These are phyloP conservation scores for Coturnix japonica DNA, from an alignment of 2,113 vertebrate species.

Conservation along the genomic window DNA sequence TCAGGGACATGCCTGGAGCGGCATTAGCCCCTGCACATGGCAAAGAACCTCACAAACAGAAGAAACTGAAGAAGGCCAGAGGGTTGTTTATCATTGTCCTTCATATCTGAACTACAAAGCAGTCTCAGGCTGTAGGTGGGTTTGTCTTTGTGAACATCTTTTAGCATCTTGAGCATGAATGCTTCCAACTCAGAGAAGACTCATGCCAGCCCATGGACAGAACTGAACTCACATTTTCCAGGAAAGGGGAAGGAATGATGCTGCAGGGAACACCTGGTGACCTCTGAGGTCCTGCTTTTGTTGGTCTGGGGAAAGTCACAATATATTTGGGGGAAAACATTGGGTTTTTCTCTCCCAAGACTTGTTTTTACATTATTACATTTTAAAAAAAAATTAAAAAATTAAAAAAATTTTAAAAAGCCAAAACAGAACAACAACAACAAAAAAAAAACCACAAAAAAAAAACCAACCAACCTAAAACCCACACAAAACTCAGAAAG, in stretches of 20 bases:
- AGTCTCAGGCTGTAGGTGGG: background rate
- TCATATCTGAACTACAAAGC: background rate
- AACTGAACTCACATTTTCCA: background rate
- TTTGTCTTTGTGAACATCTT: background rate
- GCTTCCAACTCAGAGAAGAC: background rate
- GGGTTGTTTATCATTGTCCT: background rate
- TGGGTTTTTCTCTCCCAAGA: background rate
- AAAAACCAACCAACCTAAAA: background rate
- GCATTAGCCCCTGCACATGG: background rate
- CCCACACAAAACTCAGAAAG: constrained; percentile 38
- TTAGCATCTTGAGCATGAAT: background rate
- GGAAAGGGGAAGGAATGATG: background rate
- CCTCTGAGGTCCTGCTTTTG: background rate
- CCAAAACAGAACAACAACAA: background rate
- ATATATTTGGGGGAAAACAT: background rate
- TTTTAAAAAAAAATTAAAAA: no score
- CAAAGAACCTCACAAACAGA: background rate
- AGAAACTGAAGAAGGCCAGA: background rate
- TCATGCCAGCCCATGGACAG: accelerated
- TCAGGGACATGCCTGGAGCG: background rate
- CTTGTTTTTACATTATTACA: constrained; percentile 1
- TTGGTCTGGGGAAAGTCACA: constrained; percentile 3
- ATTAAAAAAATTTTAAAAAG: no score
- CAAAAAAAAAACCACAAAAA: no score
- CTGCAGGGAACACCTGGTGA: background rate